These are phyloP conservation scores for Heterodera filipjevi DNA, from an alignment of 2,888 invertebrate species.

Conservation along the genomic window DNA sequence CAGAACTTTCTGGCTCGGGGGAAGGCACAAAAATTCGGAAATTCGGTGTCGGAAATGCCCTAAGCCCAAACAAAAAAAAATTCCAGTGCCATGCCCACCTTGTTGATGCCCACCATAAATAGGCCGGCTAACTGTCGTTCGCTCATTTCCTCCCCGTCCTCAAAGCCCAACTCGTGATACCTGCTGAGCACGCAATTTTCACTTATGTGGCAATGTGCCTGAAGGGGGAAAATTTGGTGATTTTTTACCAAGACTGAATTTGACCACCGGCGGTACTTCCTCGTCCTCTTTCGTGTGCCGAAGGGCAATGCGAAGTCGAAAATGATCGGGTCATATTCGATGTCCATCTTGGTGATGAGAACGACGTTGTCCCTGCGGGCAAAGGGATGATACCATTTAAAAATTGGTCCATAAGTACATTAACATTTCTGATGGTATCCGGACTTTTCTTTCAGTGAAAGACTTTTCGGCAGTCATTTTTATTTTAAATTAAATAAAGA, in stretches of 20 bases:
- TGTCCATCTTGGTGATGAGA: constrained; percentile 78
- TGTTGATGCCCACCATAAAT: constrained; percentile 60
- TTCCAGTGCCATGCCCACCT: constrained; percentile 28
- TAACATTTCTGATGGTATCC: too few relatives aligned
- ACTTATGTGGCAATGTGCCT: constrained; percentile 75
- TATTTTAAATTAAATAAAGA: too few relatives aligned
- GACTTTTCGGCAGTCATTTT: too few relatives aligned
- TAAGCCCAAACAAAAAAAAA: too few relatives aligned
- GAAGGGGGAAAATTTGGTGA: background rate
- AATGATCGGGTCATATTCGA: constrained; percentile 78
- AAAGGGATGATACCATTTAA: too few relatives aligned
- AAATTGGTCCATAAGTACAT: too few relatives aligned
- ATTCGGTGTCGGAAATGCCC: background rate
- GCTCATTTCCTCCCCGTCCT: constrained; percentile 68
- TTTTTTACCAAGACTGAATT: too few relatives aligned
- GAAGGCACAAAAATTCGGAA: too few relatives aligned
- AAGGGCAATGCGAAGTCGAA: too few relatives aligned
- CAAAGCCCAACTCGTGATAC: constrained; percentile 84
- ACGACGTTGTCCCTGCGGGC: constrained; percentile 69
- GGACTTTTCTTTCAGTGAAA: too few relatives aligned
- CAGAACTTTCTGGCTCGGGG: too few relatives aligned
- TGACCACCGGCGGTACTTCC: background rate
- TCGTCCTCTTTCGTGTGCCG: too few relatives aligned
- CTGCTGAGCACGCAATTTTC: constrained; percentile 85
- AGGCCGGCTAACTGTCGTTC: constrained; percentile 56